Conservation (phyloP, 2,888 invertebrate genomes). For the Torymus texanus region DNA sequence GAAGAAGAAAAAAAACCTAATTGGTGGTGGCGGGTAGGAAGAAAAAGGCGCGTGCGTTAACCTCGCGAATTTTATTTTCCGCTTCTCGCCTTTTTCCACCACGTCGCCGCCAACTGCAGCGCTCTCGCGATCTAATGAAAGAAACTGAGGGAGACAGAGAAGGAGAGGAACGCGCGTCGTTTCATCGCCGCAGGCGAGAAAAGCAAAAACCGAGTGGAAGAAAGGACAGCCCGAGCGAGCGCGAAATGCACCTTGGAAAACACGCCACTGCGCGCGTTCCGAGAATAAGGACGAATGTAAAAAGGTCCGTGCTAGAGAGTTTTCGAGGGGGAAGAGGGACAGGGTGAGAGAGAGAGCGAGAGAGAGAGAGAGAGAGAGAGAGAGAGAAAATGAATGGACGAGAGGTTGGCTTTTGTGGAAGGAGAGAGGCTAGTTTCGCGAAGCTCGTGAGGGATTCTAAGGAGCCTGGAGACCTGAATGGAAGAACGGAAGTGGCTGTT, state of each 20-base stretch:
- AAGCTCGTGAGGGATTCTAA: too few relatives aligned
- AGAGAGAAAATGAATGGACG: neutral
- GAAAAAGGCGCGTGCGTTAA: constrained; percentile 21
- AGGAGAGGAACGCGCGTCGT: neutral
- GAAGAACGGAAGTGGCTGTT: too few relatives aligned
- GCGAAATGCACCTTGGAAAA: constrained; percentile 6
- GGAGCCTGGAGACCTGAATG: too few relatives aligned
- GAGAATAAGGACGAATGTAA: constrained; percentile 18
- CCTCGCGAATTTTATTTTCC: constrained; percentile 48
- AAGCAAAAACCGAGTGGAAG: constrained; percentile 18
- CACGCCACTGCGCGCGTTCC: constrained; percentile 7
- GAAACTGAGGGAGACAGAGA: neutral
- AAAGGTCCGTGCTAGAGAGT: neutral
- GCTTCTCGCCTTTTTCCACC: constrained; percentile 32
- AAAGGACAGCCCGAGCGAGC: neutral
- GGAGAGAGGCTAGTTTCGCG: neutral
- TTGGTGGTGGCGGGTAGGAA: constrained; percentile 13
- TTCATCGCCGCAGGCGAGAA: neutral
- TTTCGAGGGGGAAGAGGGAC: too few relatives aligned
- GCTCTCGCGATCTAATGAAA: constrained; percentile 46
- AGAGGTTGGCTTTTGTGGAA: neutral
- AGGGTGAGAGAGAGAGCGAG: too few relatives aligned
- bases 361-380: neutral
- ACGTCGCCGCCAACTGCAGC: constrained; percentile 8
- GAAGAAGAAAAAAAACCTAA: constrained; percentile 31